Conservation (phyloP, 2,113 vertebrate genomes). For the Thamnophis sirtalis region DNA sequence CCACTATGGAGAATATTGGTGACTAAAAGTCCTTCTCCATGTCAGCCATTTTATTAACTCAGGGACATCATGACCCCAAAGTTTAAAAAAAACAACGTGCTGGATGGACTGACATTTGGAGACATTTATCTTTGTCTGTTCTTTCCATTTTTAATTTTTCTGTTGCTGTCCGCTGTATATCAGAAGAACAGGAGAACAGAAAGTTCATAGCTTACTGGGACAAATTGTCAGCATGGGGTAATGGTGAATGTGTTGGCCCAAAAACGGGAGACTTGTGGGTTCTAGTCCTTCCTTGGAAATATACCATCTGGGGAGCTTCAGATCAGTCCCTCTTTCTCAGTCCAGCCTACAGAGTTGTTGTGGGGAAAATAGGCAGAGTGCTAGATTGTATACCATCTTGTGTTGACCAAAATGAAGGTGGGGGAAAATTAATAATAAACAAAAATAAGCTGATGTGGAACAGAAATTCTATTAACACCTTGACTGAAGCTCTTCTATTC, state of each 20-base stretch:
- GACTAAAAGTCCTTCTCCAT: neutral
- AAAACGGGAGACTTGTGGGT: neutral
- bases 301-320: neutral
- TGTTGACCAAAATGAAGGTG: neutral
- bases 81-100: neutral
- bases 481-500: too few species aligned
- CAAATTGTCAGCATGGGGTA: neutral
- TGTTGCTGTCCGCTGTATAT: neutral
- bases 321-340: neutral
- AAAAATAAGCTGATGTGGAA: neutral
- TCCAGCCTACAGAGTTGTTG: neutral
- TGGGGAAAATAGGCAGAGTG: neutral
- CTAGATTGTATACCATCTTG: neutral
- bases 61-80: neutral
- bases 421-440: neutral
- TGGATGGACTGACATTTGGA: neutral
- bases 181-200: too few species aligned
- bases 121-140: neutral
- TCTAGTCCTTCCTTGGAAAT: neutral
- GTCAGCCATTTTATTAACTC: neutral
- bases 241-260: neutral
- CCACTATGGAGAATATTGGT: neutral
- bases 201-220: neutral
- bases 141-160: neutral
- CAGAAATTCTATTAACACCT: neutral